Evolutionary conservation across 1,140 invertebrate species (phyloP), one percentile per base, ranked within the genome.

Genomic region (Notospermus geniculatus): DNA sequence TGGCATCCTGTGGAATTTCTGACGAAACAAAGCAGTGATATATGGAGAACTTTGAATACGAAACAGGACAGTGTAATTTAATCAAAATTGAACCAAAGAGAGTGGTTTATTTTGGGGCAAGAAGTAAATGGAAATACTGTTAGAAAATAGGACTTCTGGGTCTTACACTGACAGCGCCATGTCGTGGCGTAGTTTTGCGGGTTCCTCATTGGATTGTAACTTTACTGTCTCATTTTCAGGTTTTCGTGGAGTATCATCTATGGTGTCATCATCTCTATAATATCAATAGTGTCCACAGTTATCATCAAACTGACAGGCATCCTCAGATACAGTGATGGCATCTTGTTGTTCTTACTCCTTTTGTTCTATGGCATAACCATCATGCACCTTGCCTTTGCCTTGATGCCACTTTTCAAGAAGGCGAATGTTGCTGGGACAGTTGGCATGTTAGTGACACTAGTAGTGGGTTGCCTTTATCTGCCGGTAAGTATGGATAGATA

Each of bases 371-470:
- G 89, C 45, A 85, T 91, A 57, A 90, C 90, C 0, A 87, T 92
- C 36, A 91, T 93, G 61, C 89, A 90, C 75, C 87, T 92, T 63
- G 87, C 88, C 25, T 92, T 92, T 74, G 87, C 91, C 86, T 82
- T 93, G 53, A 91, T 90, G 13, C 89, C 91, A 1, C 92, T 93
- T 78, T 92, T 93, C 75, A 89, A 90, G 66, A 91, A 90, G 74
- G 88, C 90, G 29, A 85, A 88, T 71, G 88, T 90, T 81, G 90
- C 90, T 27, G 90, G 90, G 45, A 87, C 89, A 60, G 80, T 92
- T 36, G 89, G 89, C 60, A 90, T 88, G 67, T 88, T 92, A 68
- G 85, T 87, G 0, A 86, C 91, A 5, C 89, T 89, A 67, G 84
- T 91, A 62, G 83, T 91, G 78, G 90, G 89, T 69, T 80, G 88